phyloP scores from a whole-genome alignment of 2,888 invertebrate species.

The Ischnus inquisitorius region DNA sequence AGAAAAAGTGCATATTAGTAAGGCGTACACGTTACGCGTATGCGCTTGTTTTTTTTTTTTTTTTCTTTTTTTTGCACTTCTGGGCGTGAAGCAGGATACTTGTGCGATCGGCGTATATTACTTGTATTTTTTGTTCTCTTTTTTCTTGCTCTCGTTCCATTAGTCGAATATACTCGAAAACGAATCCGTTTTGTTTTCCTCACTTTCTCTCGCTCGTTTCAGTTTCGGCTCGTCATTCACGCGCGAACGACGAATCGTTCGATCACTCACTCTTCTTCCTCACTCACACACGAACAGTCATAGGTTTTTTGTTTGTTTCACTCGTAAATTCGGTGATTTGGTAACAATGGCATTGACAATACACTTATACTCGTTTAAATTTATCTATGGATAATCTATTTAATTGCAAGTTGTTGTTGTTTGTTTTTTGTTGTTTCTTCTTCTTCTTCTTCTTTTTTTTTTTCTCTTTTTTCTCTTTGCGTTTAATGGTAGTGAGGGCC shows the following conservation, averaged over 20 bases:
- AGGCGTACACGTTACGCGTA: conserved; percentile 49
- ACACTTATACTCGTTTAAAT: conserved; percentile 62
- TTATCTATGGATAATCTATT: conserved; percentile 61
- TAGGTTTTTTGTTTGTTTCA: conserved; percentile 64
- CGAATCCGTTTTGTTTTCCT: conserved; percentile 42
- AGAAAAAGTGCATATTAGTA: conserved; percentile 66
- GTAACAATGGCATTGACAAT: conserved; percentile 70
- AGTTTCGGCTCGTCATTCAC: conserved; percentile 29
- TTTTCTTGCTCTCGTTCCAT: conserved; percentile 44
- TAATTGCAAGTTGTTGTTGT: conserved; percentile 61
- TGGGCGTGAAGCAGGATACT: conserved; percentile 68
- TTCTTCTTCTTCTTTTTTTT: background rate
- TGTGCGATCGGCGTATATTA: conserved; percentile 68
- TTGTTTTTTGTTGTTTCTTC: conserved; percentile 32
- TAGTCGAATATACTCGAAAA: conserved; percentile 52
- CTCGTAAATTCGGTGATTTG: conserved; percentile 65
- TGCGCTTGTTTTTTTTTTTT: conserved; percentile 32
- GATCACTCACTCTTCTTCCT: background rate
- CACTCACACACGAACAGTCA: conserved; percentile 68
- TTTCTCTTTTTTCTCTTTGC: conserved; percentile 18
- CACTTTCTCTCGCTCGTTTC: conserved; percentile 49
- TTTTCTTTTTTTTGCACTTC: conserved; percentile 54
- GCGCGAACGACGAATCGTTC: conserved; percentile 29
- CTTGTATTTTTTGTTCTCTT: conserved; percentile 54
- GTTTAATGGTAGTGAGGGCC: conserved; percentile 36